Evolutionary conservation across 2,797 vertebrate species (phyloP).

Genomic region (Mormyrops attenuatus): DNA sequence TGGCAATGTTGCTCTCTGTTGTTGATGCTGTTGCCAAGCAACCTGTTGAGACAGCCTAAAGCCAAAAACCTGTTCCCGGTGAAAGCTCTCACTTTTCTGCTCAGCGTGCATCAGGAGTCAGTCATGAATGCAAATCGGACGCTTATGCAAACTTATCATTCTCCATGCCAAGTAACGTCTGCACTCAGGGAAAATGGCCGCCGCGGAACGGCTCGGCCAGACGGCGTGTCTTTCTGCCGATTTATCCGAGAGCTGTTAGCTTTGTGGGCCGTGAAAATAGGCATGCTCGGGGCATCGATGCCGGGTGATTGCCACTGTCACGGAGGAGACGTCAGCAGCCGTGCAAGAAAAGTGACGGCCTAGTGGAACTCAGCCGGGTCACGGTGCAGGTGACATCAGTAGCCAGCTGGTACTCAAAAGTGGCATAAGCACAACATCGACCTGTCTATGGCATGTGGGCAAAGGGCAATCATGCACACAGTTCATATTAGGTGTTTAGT

Average conservation of each 20-base stretch:
- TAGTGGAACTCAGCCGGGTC: not conserved
- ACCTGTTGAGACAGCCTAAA: not conserved
- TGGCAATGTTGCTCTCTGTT: not conserved
- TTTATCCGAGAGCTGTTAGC: not conserved
- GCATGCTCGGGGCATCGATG: not conserved
- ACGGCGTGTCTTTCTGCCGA: not conserved
- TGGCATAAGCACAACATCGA: not conserved
- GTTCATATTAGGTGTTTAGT: not conserved
- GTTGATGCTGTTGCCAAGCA: slow-evolving; percentile 15
- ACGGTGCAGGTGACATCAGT: not conserved
- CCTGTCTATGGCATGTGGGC: not conserved
- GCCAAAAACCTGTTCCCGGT: not conserved
- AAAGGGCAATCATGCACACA: not conserved
- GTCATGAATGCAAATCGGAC: not conserved
- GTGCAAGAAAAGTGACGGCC: not conserved
- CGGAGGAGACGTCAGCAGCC: not conserved
- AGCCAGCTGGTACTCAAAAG: not conserved
- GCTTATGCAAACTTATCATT: slow-evolving; percentile 2
- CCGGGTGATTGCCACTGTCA: not conserved
- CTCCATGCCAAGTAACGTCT: not conserved
- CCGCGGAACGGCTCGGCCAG: not conserved
- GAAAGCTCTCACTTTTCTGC: slow-evolving; percentile 12
- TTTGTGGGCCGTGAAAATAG: not conserved
- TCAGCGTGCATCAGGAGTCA: not conserved
- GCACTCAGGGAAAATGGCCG: not conserved